Evolutionary conservation across 1,140 invertebrate genomes (phyloP), one percentile per base, ranked within the genome.

Genomic region (fruit fly (Drosophila melanogaster)): DNA sequence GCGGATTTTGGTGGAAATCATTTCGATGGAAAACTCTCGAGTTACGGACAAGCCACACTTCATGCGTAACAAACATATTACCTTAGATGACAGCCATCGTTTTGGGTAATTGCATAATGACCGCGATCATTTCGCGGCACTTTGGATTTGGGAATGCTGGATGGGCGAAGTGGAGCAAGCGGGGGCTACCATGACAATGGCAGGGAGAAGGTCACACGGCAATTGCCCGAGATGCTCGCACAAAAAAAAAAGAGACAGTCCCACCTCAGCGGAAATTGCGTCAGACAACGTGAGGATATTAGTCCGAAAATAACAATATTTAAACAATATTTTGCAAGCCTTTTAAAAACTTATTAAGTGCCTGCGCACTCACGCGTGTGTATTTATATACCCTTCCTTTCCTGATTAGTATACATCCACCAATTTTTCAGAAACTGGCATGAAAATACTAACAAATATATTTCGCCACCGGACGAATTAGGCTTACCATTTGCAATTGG

Each of bases 301-400:
- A 71, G 77, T 84, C 47, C 69, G 56, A 78, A 86, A 73, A 86
- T 83, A 86, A 86, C 80, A 87, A 83, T 86, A 86, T 87, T 86
- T 79, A 78, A 87, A 87, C 83, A 87, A 67, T 69, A 83, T 87
- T 76, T 81, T 79, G 75, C 75, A 72, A 87, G 81, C 70, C 83
- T 83, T 87, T 89, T 83, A 71, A 85, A 87, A 86, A 85, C 54
- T 57, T 73, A 65, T 85, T 73, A 74, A 85, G 81, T 85, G 71
- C 61, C 70, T 54, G 43, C 40, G 24, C 75, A 24, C 38, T n/a
- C 38, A 17, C 35, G 37, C 47, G 43, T 57, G 65, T 49, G 33
- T 70, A 69, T 69, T 55, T 69, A 49, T 70, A 57, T 71, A 71
- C 67, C 41, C 67, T 71, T 56, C 49, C 44, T 65, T 70, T 70